Evolutionary conservation across 2,113 vertebrate genomes (phyloP).

Genomic region (Gymnogyps californianus): DNA sequence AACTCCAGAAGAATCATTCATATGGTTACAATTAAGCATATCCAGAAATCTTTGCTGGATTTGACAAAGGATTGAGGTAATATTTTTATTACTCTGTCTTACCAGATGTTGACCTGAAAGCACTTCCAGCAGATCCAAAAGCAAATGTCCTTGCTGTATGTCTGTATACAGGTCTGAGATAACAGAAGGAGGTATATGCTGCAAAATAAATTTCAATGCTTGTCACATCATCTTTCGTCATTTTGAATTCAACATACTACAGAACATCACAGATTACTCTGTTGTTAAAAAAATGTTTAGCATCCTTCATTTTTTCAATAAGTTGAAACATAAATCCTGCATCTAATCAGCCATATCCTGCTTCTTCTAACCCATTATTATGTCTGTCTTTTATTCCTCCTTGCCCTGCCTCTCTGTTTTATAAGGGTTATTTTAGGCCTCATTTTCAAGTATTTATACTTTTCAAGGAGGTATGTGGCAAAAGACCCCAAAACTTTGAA

Average conservation of each 20-base stretch:
- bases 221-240: neutral
- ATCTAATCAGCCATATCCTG: neutral
- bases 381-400: neutral
- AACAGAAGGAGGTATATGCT: conserved; percentile 81
- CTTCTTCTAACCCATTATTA: neutral
- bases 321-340: neutral
- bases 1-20: neutral
- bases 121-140: conserved; percentile 94
- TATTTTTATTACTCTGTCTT: conserved; percentile 60
- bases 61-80: neutral
- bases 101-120: conserved; percentile 90
- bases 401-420: neutral
- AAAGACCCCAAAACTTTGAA: neutral
- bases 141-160: conserved; percentile 83
- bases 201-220: conserved; percentile 35
- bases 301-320: neutral
- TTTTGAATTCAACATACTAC: neutral
- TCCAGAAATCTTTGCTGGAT: neutral
- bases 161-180: conserved; percentile 88
- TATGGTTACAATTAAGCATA: neutral
- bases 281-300: neutral
- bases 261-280: neutral
- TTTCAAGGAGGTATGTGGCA: neutral
- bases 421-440: neutral
- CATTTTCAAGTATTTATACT: neutral